These are phyloP conservation scores for Galeruca laticollis DNA, from an alignment of 2,888 invertebrate genomes.

Conservation along the genomic window DNA sequence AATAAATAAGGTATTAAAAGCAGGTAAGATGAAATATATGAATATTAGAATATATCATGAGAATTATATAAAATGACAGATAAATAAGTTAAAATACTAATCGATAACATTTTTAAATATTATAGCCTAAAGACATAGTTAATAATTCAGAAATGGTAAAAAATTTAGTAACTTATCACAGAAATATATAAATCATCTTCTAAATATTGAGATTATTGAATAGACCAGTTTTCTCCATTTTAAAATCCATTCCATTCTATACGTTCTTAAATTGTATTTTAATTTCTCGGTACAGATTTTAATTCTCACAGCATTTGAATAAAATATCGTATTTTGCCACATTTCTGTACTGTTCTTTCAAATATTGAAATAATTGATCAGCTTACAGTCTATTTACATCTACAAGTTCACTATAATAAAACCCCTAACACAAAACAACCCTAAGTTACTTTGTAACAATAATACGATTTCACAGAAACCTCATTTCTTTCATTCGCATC, in stretches of 20 bases:
- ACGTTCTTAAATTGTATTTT: no score
- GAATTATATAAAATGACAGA: no score
- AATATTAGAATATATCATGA: no score
- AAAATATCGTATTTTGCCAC: not conserved
- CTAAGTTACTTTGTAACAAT: conserved; percentile 47
- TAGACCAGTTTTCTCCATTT: not conserved
- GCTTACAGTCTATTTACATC: not conserved
- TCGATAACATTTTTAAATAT: no score
- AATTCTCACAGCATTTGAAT: no score
- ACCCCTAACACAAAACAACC: conserved; percentile 5
- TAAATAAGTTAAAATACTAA: no score
- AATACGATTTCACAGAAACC: conserved; percentile 41
- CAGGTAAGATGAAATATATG: no score
- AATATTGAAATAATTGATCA: not conserved
- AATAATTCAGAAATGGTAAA: not conserved
- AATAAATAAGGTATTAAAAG: no score
- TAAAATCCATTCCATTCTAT: no score
- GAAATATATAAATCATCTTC: no score
- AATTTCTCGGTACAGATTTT: no score
- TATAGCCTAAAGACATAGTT: no score
- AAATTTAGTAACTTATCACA: not conserved
- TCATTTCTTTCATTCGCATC: not conserved
- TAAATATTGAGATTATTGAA: not conserved
- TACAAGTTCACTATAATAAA: conserved; percentile 7
- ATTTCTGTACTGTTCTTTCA: not conserved